Base-by-base conservation (phyloP, 2,113 vertebrate genomes). In the Salvelinus fontinalis region DNA sequence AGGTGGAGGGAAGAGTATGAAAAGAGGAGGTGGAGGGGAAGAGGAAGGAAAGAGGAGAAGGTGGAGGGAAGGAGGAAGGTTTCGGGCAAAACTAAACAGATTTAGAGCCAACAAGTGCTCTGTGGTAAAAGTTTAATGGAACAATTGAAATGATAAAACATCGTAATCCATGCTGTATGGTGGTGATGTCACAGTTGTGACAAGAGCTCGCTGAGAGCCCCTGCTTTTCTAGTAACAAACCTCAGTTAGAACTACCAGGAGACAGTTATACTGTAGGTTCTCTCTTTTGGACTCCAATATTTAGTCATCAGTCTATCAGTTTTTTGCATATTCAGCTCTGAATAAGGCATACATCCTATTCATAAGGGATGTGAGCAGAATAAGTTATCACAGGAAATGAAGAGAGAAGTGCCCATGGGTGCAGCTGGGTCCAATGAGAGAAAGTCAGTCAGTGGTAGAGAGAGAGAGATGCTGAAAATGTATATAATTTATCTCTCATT, bases 121-220 rank as follows among this genome's bases (percentile, higher is more conserved):
- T 90, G 89, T 89, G 84, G 73, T 92, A 91, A 86, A 86, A 90
- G 86, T 88, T 90, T 93, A 91, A 91, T 92, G 89, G 92, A 91
- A 82, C 16, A 79, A 86, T 82, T 85, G 83, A 89, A 89, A 85
- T 86, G 84, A 85, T 88, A 83, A 92, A 73, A 70, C 77, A 71
- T 48, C 70, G 73, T 76, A 68, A 57, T 68, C 44, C 64, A 74
- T 62, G 29, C 51, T 49, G 66, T 20, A 57, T 57, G 54, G 54
- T 57, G 54, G 18, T 57, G 54, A 57, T 14, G 54, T 57, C n/a
- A 62, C 59, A 5, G 9, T 62, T 24, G n/a, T n/a, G 59, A 62
- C 39, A 44, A 44, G 39, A 44, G 0, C 39, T 44, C 39, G 12
- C 39, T 44, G 39, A 44, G 9, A 44, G 39, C 9, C n/a, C 59